phyloP scores from a whole-genome alignment of 64 coral and sea anemone genomes.

The Astreopora myriophthalma region DNA sequence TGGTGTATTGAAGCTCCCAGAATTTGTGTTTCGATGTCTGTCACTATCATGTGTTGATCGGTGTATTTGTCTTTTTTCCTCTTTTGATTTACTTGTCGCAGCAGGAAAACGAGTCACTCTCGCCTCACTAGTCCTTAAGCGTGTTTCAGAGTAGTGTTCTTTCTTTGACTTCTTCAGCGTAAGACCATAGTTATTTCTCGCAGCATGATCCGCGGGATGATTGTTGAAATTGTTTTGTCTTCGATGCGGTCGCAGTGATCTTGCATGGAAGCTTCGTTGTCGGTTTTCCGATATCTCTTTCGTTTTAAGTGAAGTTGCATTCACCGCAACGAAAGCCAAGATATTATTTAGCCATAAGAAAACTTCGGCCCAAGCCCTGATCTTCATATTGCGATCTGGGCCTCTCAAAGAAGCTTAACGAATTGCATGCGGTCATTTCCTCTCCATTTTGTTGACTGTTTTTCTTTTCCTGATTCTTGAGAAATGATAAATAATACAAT shows the following conservation, averaged over 20 bases:
- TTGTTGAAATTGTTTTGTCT: background rate
- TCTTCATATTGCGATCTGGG: background rate
- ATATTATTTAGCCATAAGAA: background rate
- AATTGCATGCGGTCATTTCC: background rate
- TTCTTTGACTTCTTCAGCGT: background rate
- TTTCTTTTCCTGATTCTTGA: background rate
- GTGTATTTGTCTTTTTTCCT: background rate
- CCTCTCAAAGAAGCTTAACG: background rate
- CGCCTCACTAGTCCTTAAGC: background rate
- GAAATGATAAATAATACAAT: conserved; percentile 4
- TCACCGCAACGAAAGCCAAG: background rate
- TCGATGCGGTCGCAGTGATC: background rate
- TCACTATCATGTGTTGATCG: background rate
- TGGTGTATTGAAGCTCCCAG: background rate
- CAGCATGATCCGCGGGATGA: background rate
- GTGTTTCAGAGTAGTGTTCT: background rate
- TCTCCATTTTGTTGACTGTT: background rate
- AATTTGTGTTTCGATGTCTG: background rate
- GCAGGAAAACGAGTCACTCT: background rate
- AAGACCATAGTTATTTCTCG: background rate
- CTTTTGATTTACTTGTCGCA: background rate
- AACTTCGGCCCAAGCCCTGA: background rate
- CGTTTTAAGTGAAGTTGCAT: background rate
- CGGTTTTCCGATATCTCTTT: background rate
- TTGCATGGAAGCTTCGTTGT: background rate